Evolutionary conservation across 2,888 invertebrate genomes (phyloP).

Genomic region (Opisthograptis luteolata): DNA sequence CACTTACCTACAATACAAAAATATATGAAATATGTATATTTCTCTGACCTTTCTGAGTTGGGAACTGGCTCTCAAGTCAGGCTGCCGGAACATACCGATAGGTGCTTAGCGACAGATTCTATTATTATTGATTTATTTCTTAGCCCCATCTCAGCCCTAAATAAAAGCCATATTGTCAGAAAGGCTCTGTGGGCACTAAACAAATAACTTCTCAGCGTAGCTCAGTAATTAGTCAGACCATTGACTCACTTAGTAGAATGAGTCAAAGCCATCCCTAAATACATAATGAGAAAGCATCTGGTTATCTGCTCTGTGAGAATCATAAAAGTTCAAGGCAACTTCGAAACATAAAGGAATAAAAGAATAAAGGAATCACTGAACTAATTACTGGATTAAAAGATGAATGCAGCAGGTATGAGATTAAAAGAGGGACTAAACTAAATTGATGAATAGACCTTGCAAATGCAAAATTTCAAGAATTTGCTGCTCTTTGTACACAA

Average conservation of each 20-base stretch:
- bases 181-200: not conserved
- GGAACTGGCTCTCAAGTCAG: too few relatives aligned
- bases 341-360: not conserved
- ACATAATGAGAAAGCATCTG: slow-evolving; percentile 6
- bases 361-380: not conserved
- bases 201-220: not conserved
- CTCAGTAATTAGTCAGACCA: slow-evolving; percentile 10
- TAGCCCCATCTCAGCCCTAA: not conserved
- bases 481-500: too few relatives aligned
- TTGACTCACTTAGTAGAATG: slow-evolving; percentile 19
- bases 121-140: too few relatives aligned
- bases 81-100: too few relatives aligned
- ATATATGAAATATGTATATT: not conserved
- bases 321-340: not conserved
- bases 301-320: not conserved
- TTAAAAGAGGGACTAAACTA: too few relatives aligned
- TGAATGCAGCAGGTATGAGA: too few relatives aligned
- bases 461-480: too few relatives aligned
- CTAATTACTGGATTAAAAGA: too few relatives aligned
- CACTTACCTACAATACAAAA: not conserved
- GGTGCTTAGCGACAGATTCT: too few relatives aligned
- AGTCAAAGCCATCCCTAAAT: slow-evolving; percentile 13
- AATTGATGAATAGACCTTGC: not conserved
- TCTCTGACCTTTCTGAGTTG: too few relatives aligned
- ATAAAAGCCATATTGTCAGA: not conserved